Conservation (phyloP, 1,140 invertebrate genomes). For the Ericerus pela region DNA sequence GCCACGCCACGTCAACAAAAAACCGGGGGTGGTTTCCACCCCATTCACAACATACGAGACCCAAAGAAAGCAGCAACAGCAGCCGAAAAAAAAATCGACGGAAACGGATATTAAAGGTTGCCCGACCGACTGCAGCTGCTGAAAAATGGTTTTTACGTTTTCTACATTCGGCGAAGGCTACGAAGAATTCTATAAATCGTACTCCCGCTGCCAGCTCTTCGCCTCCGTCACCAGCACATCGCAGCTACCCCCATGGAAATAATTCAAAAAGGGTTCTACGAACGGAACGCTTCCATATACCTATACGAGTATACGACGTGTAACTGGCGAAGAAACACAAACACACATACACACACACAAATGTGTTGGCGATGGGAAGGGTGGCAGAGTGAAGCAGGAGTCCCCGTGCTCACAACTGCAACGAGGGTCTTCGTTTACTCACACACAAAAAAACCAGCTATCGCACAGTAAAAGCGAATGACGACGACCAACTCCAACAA, state of each 20-base stretch:
- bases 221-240: too few species aligned
- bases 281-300: not conserved
- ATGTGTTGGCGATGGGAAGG: not conserved
- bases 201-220: too few species aligned
- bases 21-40: too few species aligned
- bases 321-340: too few species aligned
- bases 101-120: conserved; percentile 4
- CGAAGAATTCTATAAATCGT: too few species aligned
- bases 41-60: too few species aligned
- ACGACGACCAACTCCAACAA: not conserved
- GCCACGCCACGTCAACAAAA: too few species aligned
- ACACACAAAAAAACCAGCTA: too few species aligned
- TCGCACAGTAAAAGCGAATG: not conserved
- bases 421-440: too few species aligned
- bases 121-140: conserved; percentile 1
- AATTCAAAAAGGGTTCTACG: conserved; percentile 5
- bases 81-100: not conserved
- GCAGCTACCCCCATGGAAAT: conserved; percentile 3
- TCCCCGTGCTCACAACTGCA: too few species aligned
- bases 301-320: too few species aligned
- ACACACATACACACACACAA: not conserved
- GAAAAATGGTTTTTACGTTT: conserved; percentile 1
- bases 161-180: not conserved
- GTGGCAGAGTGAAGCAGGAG: not conserved
- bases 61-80: too few species aligned